Evolutionary conservation across 2,888 invertebrate species (phyloP).

Genomic region (Drosophila differens): DNA sequence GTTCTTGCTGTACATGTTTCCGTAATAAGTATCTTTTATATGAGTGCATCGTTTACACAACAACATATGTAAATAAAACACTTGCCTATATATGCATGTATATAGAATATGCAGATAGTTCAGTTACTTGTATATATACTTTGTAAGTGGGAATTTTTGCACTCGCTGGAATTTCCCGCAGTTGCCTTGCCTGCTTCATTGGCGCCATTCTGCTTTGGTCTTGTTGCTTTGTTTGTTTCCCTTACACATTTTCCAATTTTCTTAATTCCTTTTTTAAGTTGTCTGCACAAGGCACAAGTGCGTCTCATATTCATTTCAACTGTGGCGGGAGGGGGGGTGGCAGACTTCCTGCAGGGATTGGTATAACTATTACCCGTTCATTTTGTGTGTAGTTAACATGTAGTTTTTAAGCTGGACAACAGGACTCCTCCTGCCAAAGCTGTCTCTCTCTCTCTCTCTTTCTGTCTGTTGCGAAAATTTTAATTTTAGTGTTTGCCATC

Average conservation of each 20-base stretch:
- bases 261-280: conserved; percentile 55
- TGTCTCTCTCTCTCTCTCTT: not conserved
- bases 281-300: conserved; percentile 33
- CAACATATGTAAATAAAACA: not conserved
- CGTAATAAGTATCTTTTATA: conserved; percentile 1
- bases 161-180: conserved; percentile 30
- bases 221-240: conserved; percentile 15
- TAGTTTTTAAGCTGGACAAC: not conserved
- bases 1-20: not conserved
- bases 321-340: not conserved
- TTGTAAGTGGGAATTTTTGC: conserved; percentile 15
- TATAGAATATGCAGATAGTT: not conserved
- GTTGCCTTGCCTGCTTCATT: conserved; percentile 16
- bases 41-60: not conserved
- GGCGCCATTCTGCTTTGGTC: conserved; percentile 10
- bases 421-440: not conserved
- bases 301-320: conserved; percentile 13
- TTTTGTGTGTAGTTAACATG: conserved; percentile 4
- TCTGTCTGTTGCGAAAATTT: not conserved
- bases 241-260: conserved; percentile 41
- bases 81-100: not conserved
- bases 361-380: conserved; percentile 4
- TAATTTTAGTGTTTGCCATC: not conserved
- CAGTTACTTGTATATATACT: not conserved
- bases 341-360: not conserved